Base-by-base conservation (phyloP, 1,140 invertebrate species). In the Brachystomella parvula region DNA sequence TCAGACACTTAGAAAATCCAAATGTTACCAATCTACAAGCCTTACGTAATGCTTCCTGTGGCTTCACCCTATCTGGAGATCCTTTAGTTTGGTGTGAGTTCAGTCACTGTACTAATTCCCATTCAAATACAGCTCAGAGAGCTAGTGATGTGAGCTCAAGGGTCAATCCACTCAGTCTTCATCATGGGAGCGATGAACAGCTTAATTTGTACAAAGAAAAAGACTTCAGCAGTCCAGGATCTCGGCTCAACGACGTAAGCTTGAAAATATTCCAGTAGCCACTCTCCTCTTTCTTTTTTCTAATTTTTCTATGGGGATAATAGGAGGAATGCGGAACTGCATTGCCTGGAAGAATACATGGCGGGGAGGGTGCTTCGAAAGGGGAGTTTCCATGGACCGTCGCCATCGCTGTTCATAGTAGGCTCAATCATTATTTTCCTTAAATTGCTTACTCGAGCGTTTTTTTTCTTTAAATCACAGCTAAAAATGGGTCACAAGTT, bases 341-440 rank as follows among this genome's bases (percentile, higher is more conserved):
- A 15, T 64, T 64, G 19, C 62, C 62, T 21, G 56, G 35, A 21
- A 15, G 62, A 26, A 64, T 64, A 28, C 56, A 28, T 26, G 62
- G 62, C 21, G 62, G 62, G 3, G 19, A 29, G 15, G 32, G 17
- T 6, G 62, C 47, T 6, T 6, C 24, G 3, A 9, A 17, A 56
- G 62, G 62, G 26, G 62, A 64, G 35, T 64, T 64, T 53, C 62
- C 62, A 12, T 64, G 62, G 62, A 21, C 35, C 30, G 62, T 56
- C 6, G 62, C 6, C 2, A 64, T 64, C 32, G 6, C 62, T 9
- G 39, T 56, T 9, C 47, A 53, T 28, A 29, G 62, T 64, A n/a
- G n/a, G 47, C 29, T 21, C n/a, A 39, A 6, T 9, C 35, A 39
- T 39, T 39, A 9, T 19, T 6, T 9, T 39, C 19, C 35, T 19